Conservation (phyloP, 2,888 invertebrate genomes). For the Sminthurides aquaticus region DNA sequence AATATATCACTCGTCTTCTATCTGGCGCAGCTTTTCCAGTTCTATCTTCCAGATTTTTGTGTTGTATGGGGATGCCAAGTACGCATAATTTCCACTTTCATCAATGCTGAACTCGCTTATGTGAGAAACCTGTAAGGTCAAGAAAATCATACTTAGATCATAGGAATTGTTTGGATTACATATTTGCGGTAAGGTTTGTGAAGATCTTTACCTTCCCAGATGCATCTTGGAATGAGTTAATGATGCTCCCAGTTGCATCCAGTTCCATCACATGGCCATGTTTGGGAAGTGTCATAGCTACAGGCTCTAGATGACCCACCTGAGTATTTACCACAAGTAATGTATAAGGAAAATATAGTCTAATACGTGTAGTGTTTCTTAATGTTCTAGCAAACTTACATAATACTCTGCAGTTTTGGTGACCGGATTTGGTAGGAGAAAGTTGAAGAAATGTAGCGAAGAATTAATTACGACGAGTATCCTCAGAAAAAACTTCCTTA, state of each 20-base stretch:
- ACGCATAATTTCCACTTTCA: conserved; percentile 34
- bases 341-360: conserved; percentile 14
- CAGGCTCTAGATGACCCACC: conserved; percentile 59
- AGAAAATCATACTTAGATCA: not conserved
- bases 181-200: not conserved
- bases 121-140: conserved; percentile 32
- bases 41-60: conserved; percentile 37
- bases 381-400: conserved; percentile 54
- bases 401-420: conserved; percentile 57
- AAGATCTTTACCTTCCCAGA: conserved; percentile 11
- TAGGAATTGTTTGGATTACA: not conserved
- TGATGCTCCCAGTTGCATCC: conserved; percentile 63
- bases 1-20: not conserved
- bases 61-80: conserved; percentile 42
- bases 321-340: conserved; percentile 46
- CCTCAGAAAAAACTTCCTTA: conserved; percentile 60
- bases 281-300: conserved; percentile 48
- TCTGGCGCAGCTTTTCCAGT: conserved; percentile 13
- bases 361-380: not conserved
- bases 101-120: conserved; percentile 40
- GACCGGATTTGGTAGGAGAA: conserved; percentile 59
- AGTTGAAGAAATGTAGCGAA: conserved; percentile 58
- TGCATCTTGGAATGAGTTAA: conserved; percentile 55
- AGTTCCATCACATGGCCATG: conserved; percentile 57
- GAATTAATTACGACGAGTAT: conserved; percentile 56